These are phyloP conservation scores for Coracopsis vasa DNA, from an alignment of 2,113 vertebrate genomes.

Conservation along the genomic window DNA sequence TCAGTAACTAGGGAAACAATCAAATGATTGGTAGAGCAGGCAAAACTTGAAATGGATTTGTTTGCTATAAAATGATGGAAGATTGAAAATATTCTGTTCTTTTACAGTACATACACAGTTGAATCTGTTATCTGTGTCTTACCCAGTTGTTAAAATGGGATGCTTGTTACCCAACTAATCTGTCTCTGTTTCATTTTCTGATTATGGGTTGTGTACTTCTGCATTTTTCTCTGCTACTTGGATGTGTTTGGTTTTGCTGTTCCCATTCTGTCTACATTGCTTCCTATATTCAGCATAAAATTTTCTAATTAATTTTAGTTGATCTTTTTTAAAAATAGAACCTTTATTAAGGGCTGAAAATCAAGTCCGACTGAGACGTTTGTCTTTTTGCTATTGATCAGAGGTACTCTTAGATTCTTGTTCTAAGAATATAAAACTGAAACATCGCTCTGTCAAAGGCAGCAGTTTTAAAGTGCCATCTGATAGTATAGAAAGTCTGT, in stretches of 20 bases:
- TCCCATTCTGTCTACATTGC: conserved; percentile 30
- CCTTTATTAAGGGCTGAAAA: background rate
- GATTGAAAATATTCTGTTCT: background rate
- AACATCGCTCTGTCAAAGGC: background rate
- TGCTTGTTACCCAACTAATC: background rate
- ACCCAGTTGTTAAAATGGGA: background rate
- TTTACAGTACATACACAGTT: background rate
- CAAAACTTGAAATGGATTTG: background rate
- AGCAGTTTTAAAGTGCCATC: background rate
- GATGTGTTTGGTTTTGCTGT: background rate
- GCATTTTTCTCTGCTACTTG: background rate
- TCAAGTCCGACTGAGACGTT: background rate
- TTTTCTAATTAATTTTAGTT: conserved; percentile 23
- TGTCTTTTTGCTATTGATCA: background rate
- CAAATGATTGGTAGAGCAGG: background rate
- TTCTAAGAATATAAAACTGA: background rate
- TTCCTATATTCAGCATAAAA: conserved; percentile 9
- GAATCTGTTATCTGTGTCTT: background rate
- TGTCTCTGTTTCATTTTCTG: background rate
- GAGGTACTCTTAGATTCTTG: background rate
- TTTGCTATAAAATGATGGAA: background rate
- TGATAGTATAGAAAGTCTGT: background rate
- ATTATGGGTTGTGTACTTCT: background rate
- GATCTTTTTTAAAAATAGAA: background rate
- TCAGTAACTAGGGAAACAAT: background rate